Base-by-base conservation (phyloP, 64 coral and sea anemone species). In the Astreopora myriophthalma region DNA sequence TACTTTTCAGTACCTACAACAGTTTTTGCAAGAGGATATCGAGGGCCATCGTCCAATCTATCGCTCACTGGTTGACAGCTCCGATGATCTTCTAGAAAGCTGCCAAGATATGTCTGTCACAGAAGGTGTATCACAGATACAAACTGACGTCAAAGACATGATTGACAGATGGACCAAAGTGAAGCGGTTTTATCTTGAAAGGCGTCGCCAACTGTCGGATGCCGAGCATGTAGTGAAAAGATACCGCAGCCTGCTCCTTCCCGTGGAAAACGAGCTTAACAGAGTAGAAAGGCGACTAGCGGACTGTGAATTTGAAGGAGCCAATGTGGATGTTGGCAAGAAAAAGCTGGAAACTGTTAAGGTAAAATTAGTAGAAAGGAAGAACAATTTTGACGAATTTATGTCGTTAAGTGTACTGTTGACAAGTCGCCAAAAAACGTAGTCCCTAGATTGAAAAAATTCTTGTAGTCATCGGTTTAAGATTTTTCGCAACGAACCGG, bases 1-100 rank as follows among this genome's bases (percentile, higher is more conserved):
- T 10, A 17, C 19, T 63, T 23, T 67, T 20, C 84, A 97, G 95
- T 97, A 90, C 23, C 36, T 97, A 12, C 91, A 97, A 22, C 97
- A 99, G 91, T 96, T 93, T 68, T 55, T 93, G 2, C 94, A 99
- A 91, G 97, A 99, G 28, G 94, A 95, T 66, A 99, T 99, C 3
- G 97, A 95, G 82, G 94, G 97, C 31, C 87, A 93, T 63, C 90
- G 88, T 3, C 97, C 97, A 17, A 76, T 95, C 72, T 96, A 99
- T 83, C 92, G 95, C 60, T 86, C 91, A 10, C 76, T 96, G 8
- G 88, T 93, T 34, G 91, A 95, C 42, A 93, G 57, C 14, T 74
- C 94, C 4, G 76, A 89, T 31, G 73, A 87, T 32, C 61, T 99
- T 74, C 81, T 93, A 1, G 91, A 93, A 31, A 76, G 94, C 46